Base-by-base conservation (phyloP, 2,797 vertebrate genomes). In the Anas capensis region DNA sequence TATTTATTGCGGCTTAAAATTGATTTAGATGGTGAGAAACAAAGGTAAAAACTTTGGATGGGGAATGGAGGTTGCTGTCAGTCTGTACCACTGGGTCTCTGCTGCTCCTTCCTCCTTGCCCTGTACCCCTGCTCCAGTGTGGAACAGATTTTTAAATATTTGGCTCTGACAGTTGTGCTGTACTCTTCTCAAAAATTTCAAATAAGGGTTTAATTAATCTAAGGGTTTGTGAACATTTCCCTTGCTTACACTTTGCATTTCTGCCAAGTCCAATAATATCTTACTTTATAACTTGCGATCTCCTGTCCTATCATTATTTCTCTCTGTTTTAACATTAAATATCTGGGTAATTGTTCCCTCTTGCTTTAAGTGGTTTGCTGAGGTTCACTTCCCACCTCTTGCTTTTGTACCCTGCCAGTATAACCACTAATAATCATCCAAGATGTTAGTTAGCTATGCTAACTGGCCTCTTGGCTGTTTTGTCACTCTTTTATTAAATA, bases 51-150 rank as follows among this genome's bases (percentile, higher is more conserved):
- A 20, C 38, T 64, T 21, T 46, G 46, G 46, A 46, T 46, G 46
- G 26, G 9, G 18, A 4, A 20, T 2, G 5, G 4, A 20, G 2
- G 1, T 24, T 89, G 31, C 1, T 4, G 27, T 68, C 49, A 57
- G 4, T 34, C 19, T 33, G 7, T 24, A 23, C 1, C 8, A 7
- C 6, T 75, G 70, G 18, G 14, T 72, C 19, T 72, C 40, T 76
- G 31, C 46, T 73, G 14, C 19, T 66, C 24, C 38, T 70, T 66
- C 14, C 14, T 78, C 7, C 27, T 82, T 11, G 17, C 5, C 6
- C 7, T 56, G 8, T 29, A 42, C 7, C 31, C 14, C 10, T 84
- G 26, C 26, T 89, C 16, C 33, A 72, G 31, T 33, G 46, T 60
- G 62, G 17, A 73, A 19, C 76, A 40, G 7, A 2, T 3, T 23